Base-by-base conservation (phyloP, 2,888 invertebrate genomes). In the Sepiola atlantica region DNA sequence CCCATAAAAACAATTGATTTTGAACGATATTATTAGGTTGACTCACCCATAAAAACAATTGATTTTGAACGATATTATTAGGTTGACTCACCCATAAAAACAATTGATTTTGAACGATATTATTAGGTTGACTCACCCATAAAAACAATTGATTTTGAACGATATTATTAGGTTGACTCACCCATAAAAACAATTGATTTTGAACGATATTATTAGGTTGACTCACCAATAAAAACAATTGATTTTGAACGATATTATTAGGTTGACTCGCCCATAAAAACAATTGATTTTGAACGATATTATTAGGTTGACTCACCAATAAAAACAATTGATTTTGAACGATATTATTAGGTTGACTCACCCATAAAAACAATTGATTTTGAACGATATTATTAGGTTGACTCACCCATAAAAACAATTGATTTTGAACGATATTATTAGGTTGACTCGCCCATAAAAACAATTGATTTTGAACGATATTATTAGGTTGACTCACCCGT, bases 31-130 rank as follows among this genome's bases (percentile, higher is more conserved):
- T n/a, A n/a, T 91, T 28, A 92, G 24, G 24, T 20, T 18, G 24
- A 90, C 94, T 55, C 95, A 96, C 96, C 95, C 96, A 95, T 54
- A 96, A 95, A n/a, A n/a, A n/a, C n/a, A n/a, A n/a, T 91, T 35
- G 45, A 45, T 45, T 45, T 45, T 45, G 45, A 45, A 45, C 45
- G 8, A 91, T n/a, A n/a, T n/a, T n/a, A n/a, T 91, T 28, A 92
- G 24, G 24, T 20, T 18, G 24, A 90, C 94, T 55, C 95, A 96
- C 96, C 95, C 96, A 95, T 54, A 96, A 95, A n/a, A n/a, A n/a
- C n/a, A n/a, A n/a, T 91, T 35, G 45, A 45, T 45, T 45, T 45
- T 45, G 45, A 45, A 45, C 45, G 8, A 91, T n/a, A n/a, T n/a
- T n/a, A n/a, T 91, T 28, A 92, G 24, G 24, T 20, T 18, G 24